These are phyloP conservation scores for Chironomus tepperi DNA, from an alignment of 1,140 invertebrate genomes.

Conservation along the genomic window DNA sequence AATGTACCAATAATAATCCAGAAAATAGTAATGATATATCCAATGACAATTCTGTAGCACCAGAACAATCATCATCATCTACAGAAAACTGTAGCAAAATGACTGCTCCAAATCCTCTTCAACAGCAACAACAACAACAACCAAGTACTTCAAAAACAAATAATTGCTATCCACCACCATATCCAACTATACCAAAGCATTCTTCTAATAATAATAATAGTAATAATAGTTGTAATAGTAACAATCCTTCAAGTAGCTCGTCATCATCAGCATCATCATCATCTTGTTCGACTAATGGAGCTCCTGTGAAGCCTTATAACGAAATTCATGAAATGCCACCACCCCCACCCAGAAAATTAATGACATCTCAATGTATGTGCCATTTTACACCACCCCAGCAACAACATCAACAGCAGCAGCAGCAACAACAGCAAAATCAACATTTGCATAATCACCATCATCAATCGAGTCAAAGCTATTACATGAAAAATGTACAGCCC, in stretches of 20 bases:
- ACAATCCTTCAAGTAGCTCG: not conserved
- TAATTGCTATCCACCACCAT: not conserved
- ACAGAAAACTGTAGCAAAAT: not conserved
- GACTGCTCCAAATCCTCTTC: not conserved
- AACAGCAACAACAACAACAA: not conserved
- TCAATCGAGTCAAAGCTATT: not conserved
- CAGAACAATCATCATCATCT: not conserved
- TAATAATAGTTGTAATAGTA: not conserved
- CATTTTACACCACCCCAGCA: constrained; percentile 4
- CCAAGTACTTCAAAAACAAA: constrained; percentile 2
- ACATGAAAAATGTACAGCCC: not conserved
- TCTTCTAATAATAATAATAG: no score
- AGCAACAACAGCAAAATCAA: constrained; percentile 16
- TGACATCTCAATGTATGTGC: constrained; percentile 10
- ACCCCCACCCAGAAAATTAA: constrained; percentile 18
- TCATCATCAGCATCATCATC: not conserved
- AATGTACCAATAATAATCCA: not conserved
- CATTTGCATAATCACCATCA: constrained; percentile 2
- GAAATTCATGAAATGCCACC: constrained; percentile 12
- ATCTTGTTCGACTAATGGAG: not conserved
- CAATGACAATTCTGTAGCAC: not conserved
- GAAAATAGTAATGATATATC: not conserved
- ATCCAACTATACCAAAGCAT: constrained; percentile 14
- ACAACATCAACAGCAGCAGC: constrained; percentile 16
- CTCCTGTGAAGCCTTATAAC: not conserved